Conservation (phyloP, 2,113 vertebrate genomes). For the Tragelaphus imberbis region DNA sequence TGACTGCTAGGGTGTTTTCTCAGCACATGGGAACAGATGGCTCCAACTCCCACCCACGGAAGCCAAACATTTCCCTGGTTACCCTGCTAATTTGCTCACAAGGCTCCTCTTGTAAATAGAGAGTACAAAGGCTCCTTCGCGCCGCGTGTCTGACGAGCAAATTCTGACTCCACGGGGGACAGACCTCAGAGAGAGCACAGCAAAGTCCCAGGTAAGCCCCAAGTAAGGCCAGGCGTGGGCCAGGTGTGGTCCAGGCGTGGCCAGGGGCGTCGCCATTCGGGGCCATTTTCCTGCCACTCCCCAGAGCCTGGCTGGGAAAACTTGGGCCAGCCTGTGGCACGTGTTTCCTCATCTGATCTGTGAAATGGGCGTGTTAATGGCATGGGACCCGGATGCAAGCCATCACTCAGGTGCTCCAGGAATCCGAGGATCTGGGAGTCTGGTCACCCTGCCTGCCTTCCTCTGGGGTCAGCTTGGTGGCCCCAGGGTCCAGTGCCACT, state of each 20-base stretch:
- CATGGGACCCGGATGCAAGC: background rate
- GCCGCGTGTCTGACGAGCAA: background rate
- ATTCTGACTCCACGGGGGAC: background rate
- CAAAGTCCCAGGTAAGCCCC: background rate
- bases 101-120: conserved; percentile 63
- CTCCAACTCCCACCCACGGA: conserved; percentile 54
- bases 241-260: background rate
- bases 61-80: conserved; percentile 73
- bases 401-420: background rate
- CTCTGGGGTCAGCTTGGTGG: background rate
- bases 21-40: conserved; percentile 66
- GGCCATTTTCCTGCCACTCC: background rate
- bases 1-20: conserved; percentile 16
- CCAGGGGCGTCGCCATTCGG: background rate
- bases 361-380: background rate
- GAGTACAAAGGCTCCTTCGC: conserved; percentile 26
- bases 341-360: background rate
- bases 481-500: rapidly evolving
- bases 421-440: rapidly evolving
- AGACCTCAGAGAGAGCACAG: background rate
- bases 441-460: background rate
- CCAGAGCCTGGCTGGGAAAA: background rate
- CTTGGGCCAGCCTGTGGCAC: background rate
- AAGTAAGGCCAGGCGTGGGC: background rate
- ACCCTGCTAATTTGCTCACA: conserved; percentile 63